Evolutionary conservation across 2,113 vertebrate genomes (phyloP), one percentile per base, ranked within the genome.

Genomic region (Ciconia boyciana): DNA sequence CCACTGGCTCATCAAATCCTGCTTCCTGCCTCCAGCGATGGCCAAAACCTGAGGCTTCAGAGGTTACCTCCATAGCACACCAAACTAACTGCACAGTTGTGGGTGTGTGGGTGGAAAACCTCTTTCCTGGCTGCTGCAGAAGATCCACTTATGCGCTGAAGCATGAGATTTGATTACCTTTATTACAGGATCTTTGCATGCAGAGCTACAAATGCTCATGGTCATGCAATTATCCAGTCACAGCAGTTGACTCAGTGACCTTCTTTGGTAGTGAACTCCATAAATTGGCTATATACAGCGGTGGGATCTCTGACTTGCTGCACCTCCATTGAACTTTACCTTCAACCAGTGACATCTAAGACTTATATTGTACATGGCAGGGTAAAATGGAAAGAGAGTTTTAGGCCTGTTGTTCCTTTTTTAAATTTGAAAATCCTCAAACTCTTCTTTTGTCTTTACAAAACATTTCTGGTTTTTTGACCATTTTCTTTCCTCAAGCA

Each of bases 111-210:
- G 54, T 83, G 62, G 81, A 84, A 97, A 93, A 83, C 17, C 49
- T 87, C 84, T 82, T 49, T 61, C 52, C 70, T 6, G 49, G 26
- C 80, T 84, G 83, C 87, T 3, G 1, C 36, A 3, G 28, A 51
- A 94, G 94, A 93, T 96, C 83, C 88, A 88, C 72, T 96, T 92
- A 64, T 71, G 90, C 89, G 0, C 55, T 92, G 96, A 84, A 95
- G 94, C 92, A 66, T 95, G 95, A 97, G 94, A 97, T 97, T 87
- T 94, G 79, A 97, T 97, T 97, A 96, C 88, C 72, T 92, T 95
- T 92, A 92, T 96, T 93, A 92, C 90, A 87, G 71, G 96, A 94
- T 96, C 92, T 92, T 90, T 14, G 1, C 72, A 31, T 92, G 90
- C 95, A 86, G 76, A 95, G 90, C 68, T 81, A 82, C 60, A 83